Conservation (phyloP, 2,113 vertebrate genomes). For the Bos indicus region DNA sequence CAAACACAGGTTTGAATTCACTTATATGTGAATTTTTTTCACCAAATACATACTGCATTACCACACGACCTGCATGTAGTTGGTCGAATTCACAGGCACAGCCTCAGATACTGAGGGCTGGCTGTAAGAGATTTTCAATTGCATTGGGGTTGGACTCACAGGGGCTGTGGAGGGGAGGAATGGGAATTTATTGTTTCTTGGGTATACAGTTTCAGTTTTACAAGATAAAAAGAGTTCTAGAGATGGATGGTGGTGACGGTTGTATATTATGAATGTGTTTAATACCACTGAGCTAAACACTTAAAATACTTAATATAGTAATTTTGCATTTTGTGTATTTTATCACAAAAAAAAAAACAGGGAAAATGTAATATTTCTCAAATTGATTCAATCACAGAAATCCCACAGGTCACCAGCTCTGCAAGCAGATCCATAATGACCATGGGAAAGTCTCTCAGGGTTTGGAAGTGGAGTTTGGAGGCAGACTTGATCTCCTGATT, state of each 20-base stretch:
- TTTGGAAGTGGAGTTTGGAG: background rate
- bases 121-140: background rate
- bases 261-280: background rate
- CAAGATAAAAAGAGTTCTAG: background rate
- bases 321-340: background rate
- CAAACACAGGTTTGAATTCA: background rate
- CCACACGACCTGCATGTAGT: background rate
- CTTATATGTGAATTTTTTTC: background rate
- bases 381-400: background rate
- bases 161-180: background rate
- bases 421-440: too few relatives aligned
- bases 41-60: background rate
- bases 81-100: background rate
- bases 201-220: background rate
- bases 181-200: background rate
- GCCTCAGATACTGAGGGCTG: background rate
- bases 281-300: background rate
- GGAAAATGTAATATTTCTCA: background rate
- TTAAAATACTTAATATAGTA: background rate
- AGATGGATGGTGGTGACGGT: background rate
- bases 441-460: background rate
- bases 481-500: too few relatives aligned
- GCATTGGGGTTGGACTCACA: background rate
- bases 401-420: background rate
- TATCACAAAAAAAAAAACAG: fast-evolving